phyloP scores from a whole-genome alignment of 1,140 invertebrate species.

The Phymorhynchus buccinoides region DNA sequence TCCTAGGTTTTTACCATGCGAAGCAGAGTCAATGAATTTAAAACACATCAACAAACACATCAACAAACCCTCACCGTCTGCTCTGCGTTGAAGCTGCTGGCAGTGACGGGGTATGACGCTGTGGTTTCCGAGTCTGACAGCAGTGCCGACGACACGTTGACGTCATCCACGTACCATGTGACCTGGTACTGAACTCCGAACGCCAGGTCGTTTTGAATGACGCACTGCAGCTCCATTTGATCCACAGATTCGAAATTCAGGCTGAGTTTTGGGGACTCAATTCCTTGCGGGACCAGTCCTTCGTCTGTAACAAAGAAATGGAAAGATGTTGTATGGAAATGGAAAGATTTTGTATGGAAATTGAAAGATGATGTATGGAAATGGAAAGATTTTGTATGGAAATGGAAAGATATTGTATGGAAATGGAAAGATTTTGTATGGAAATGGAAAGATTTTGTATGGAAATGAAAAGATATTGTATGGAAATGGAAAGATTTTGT shows the following conservation, averaged over 20 bases:
- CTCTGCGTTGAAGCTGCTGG: not conserved
- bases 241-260: constrained; percentile 31
- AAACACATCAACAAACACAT: not conserved
- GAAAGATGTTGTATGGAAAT: too few species aligned
- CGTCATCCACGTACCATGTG: constrained; percentile 46
- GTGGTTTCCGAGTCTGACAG: not conserved
- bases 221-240: constrained; percentile 43
- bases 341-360: too few species aligned
- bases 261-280: constrained; percentile 35
- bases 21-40: too few species aligned
- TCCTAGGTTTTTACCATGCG: too few species aligned
- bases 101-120: constrained; percentile 30
- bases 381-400: too few species aligned
- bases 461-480: too few species aligned
- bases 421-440: too few species aligned
- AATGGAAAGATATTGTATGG: too few species aligned
- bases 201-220: constrained; percentile 22
- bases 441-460: too few species aligned
- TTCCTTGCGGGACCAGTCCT: constrained; percentile 42
- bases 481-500: too few species aligned
- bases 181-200: constrained; percentile 47
- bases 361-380: too few species aligned
- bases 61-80: constrained; percentile 29
- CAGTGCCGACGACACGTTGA: constrained; percentile 20
- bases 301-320: constrained; percentile 24